These are phyloP conservation scores for Emydura subglobosa DNA, from an alignment of 2,113 vertebrate species.

Conservation along the genomic window DNA sequence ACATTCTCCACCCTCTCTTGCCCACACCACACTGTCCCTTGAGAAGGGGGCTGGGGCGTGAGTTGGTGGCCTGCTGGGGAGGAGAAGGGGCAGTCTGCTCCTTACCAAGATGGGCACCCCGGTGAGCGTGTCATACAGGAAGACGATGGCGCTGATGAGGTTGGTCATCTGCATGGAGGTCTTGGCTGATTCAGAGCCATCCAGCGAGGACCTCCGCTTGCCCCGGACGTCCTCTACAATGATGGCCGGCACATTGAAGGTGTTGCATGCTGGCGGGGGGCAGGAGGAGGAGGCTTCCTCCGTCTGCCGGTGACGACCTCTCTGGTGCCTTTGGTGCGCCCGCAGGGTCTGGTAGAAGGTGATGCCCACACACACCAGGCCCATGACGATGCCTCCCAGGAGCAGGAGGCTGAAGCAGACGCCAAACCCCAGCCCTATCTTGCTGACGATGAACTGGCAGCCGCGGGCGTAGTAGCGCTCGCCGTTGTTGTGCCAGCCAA, in stretches of 20 bases:
- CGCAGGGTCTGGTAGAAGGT: conserved; percentile 86
- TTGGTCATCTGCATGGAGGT: conserved; percentile 88
- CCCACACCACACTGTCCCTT: neutral
- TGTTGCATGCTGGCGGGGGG: conserved; percentile 69
- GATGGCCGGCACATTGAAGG: conserved; percentile 85
- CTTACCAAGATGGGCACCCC: conserved; percentile 89
- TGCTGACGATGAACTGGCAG: conserved; percentile 88
- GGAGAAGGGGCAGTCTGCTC: neutral
- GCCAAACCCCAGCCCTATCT: conserved; percentile 85
- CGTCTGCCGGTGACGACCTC: conserved; percentile 73
- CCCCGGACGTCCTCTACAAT: conserved; percentile 86
- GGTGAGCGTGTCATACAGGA: conserved; percentile 86
- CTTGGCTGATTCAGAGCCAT: conserved; percentile 86
- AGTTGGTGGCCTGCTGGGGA: neutral
- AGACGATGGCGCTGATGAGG: conserved; percentile 87
- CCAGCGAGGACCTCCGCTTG: conserved; percentile 84
- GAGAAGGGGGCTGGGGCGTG: neutral
- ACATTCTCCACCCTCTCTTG: neutral
- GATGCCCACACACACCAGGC: conserved; percentile 84
- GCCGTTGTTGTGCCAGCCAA: conserved; percentile 87
- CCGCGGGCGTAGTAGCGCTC: conserved; percentile 84
- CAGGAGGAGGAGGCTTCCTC: conserved; percentile 57
- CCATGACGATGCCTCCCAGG: conserved; percentile 85
- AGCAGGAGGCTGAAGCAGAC: conserved; percentile 86
- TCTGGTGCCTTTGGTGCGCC: conserved; percentile 77